Base-by-base conservation (phyloP, 2,113 vertebrate genomes). In the Tupaia tana region DNA sequence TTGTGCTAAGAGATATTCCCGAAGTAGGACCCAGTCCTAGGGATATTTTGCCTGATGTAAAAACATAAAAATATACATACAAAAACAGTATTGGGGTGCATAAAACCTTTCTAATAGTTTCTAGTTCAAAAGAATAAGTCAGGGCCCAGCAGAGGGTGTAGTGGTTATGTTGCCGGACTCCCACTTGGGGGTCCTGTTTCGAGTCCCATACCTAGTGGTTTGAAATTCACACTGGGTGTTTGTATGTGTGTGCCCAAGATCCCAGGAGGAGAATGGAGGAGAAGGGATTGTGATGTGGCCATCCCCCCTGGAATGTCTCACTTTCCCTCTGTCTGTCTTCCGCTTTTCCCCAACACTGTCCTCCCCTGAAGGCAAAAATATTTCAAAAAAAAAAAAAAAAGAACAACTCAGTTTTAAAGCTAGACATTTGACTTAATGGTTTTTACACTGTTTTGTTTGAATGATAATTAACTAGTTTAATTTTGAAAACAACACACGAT, bases 381-480 rank as follows among this genome's bases (percentile, higher is more conserved):
- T 43, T 43, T 43, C 43, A 43, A 43, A 43, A 43, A 43, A 43
- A 54, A 27, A 27, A 9, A 8, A 56, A 86, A 31, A 80, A 14
- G 22, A 70, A 43, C 27, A 22, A 77, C 4, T 66, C 27, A 54
- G 2, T 31, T 43, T 43, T 31, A 90, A 34, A 15, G 27, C 12
- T 95, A 71, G 12, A 78, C 22, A 27, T 67, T 79, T 73, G 43
- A 77, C 27, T 34, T 82, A 56, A 64, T 27, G 3, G 18, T n/a
- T 87, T 96, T 67, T 54, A 54, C 3, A 77, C 4, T 71, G 13
- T 86, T 90, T 93, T 54, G 12, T 64, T 52, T 87, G 31, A 6
- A 74, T 31, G 29, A 25, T 63, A 86, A 71, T 77, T 86, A 93
- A 43, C 54, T 74, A 43, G 27, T 56, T 92, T 92, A 88, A 79